A percentile compares a stretch with the other conserved stretches of the same genome.
phyloP scores from a whole-genome alignment of 2,113 vertebrate genomes.

The Micromys minutus region DNA sequence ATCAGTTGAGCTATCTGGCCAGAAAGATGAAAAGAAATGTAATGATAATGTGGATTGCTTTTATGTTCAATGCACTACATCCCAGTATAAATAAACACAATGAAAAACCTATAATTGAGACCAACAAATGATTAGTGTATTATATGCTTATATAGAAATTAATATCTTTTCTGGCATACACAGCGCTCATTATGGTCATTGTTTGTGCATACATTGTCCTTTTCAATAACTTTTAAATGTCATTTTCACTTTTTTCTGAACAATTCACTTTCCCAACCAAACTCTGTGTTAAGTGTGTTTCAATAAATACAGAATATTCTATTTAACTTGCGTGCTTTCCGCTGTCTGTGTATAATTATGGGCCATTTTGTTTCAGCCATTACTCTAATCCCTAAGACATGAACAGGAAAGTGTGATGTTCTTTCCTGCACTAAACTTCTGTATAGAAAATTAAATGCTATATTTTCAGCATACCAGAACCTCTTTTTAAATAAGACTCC shows the following conservation, averaged over 20 bases:
- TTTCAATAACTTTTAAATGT: slow-evolving; percentile 14
- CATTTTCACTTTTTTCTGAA: neutral
- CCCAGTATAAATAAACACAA: slow-evolving; percentile 55
- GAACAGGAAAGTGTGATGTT: neutral
- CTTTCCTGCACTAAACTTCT: neutral
- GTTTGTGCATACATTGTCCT: neutral
- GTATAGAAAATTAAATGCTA: neutral
- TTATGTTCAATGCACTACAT: slow-evolving; percentile 3
- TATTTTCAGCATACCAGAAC: neutral
- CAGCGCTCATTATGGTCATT: neutral
- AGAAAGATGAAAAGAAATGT: slow-evolving; percentile 40
- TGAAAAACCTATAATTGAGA: neutral
- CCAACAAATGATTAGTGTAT: slow-evolving; percentile 41
- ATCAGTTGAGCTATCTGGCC: slow-evolving; percentile 23
- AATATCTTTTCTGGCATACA: neutral
- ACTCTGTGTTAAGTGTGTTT: neutral
- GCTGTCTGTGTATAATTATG: neutral
- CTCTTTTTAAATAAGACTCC: neutral
- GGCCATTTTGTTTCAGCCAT: neutral
- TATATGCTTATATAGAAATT: neutral
- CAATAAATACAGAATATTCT: neutral
- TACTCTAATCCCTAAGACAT: neutral
- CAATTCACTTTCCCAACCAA: neutral
- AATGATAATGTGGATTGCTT: neutral
- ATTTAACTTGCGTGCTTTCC: neutral